Conservation (phyloP, 2,888 invertebrate genomes). For the Drosophila mimetica region DNA sequence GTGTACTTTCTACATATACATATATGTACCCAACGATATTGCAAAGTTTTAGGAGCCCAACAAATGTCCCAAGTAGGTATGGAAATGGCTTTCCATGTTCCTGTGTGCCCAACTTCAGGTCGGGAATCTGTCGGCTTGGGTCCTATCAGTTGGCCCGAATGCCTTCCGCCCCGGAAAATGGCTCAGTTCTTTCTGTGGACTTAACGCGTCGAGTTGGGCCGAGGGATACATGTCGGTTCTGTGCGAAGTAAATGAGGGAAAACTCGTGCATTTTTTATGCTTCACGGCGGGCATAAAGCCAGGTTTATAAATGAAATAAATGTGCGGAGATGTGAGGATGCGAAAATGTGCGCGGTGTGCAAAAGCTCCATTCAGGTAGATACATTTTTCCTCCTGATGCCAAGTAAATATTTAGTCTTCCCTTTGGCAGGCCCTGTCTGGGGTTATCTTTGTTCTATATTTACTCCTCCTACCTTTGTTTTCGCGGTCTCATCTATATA, state of each 20-base stretch:
- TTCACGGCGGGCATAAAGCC: conserved; percentile 14
- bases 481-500: conserved; percentile 11
- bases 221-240: conserved; percentile 1
- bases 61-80: conserved; percentile 14
- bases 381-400: not conserved
- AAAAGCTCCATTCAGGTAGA: not conserved
- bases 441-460: conserved; percentile 6
- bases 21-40: conserved; percentile 17
- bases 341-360: not conserved
- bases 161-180: conserved; percentile 40
- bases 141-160: conserved; percentile 57
- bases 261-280: conserved; percentile 43
- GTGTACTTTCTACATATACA: conserved; percentile 6
- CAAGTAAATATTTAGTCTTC: conserved; percentile 12
- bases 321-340: not conserved
- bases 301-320: conserved; percentile 9
- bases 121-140: conserved; percentile 13
- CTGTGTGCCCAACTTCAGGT: conserved; percentile 17
- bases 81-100: conserved; percentile 45
- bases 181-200: conserved; percentile 51
- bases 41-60: conserved; percentile 9
- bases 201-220: conserved; percentile 54
- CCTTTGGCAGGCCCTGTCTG: conserved; percentile 13
- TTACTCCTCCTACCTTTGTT: conserved; percentile 10
- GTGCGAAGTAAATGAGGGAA: conserved; percentile 16